Base-by-base conservation (phyloP, 1,140 invertebrate species). In the Zaprionus ornatus region DNA sequence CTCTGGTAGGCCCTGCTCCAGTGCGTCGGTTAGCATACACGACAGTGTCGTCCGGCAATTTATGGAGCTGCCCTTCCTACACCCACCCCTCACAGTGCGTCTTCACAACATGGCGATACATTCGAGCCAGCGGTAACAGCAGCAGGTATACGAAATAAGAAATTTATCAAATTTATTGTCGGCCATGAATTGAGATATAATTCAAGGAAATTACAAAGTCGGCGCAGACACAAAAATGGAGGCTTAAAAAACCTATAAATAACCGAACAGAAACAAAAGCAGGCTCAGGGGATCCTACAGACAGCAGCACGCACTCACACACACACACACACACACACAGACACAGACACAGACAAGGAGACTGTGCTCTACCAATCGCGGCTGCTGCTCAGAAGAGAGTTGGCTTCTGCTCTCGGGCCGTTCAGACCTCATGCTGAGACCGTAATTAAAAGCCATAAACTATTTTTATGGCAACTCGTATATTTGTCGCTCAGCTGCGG, bases 381-480 rank as follows among this genome's bases (percentile, higher is more conserved):
- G 35, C 66, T 65, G 48, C 69, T 74, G 62, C 50, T 69, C 72
- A 77, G 63, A 35, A 67, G 74, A 50, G 62, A 55, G 25, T 15
- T 15, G 52, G 55, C 63, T 56, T 55, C 45, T 32, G 29, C 60
- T 67, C 60, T 70, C 77, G 23, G 45, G 45, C 45, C 45, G 17
- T 19, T 48, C 17, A 45, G 77, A 71, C 84, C 80, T 82, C 83
- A 83, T 77, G 83, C 83, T 88, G 83, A 32, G 84, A 50, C 77
- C 77, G 84, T 88, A 87, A 87, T 87, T 87, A 87, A 87, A 87
- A 88, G 84, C 80, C 80, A 77, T 87, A 87, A 87, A 87, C 83
- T 84, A 87, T 88, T 88, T 88, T 88, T 67, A 87, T 70, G 83
- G 74, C 62, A 48, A 52, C 74, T 87, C 83, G 85, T 87, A 87